Evolutionary conservation across 2,888 invertebrate genomes (phyloP).

Genomic region (Hirtodrosophila alboralis): DNA sequence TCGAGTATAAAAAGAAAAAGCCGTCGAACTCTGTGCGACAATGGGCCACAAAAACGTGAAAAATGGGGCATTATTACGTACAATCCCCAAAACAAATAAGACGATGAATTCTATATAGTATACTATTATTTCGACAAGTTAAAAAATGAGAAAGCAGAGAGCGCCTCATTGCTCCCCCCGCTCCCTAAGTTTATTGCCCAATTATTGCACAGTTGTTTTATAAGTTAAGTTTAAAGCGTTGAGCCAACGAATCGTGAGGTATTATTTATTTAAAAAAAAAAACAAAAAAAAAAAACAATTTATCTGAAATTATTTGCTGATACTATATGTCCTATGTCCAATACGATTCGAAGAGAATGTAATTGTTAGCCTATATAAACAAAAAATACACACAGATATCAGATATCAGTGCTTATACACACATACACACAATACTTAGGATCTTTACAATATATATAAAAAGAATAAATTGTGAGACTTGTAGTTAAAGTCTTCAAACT

Average conservation of each 20-base stretch:
- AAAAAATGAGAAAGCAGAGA: conserved; percentile 1
- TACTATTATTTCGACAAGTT: conserved; percentile 18
- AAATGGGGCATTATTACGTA: neutral
- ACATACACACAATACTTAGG: conserved; percentile 50
- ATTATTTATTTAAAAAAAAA: conserved; percentile 66
- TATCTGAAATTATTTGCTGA: conserved; percentile 76
- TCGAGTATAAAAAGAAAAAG: neutral
- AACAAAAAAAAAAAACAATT: conserved; percentile 29
- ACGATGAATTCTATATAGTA: conserved; percentile 13
- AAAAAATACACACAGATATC: conserved; percentile 57
- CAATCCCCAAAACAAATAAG: conserved; percentile 5
- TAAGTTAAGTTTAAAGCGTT: conserved; percentile 72
- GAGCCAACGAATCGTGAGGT: conserved; percentile 76
- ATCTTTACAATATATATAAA: no score
- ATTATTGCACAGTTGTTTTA: conserved; percentile 72
- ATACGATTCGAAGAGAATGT: conserved; percentile 44
- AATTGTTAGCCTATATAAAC: conserved; percentile 56
- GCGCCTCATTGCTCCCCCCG: conserved; percentile 44
- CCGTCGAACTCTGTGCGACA: conserved; percentile 6
- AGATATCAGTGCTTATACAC: conserved; percentile 72
- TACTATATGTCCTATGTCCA: conserved; percentile 43
- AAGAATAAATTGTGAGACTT: conserved; percentile 28
- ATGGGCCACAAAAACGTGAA: conserved; percentile 7
- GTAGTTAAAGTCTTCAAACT: conserved; percentile 48
- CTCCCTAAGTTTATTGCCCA: conserved; percentile 54